Base-by-base conservation (phyloP, 2,888 invertebrate genomes). In the Cabera pusaria region DNA sequence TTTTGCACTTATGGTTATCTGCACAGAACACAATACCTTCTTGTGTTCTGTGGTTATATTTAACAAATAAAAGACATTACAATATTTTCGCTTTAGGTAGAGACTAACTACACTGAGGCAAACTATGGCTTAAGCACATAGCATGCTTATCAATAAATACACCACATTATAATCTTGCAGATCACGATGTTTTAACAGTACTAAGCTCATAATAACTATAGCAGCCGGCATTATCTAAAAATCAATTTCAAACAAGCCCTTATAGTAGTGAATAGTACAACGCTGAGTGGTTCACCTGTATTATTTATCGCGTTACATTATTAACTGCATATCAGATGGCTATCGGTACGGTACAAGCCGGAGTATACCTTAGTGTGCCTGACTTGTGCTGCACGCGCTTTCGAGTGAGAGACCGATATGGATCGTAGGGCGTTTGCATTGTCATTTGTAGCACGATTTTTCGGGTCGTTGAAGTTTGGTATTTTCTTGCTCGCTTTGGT, bases 231-330 rank as follows among this genome's bases (percentile, higher is more conserved):
- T 64, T 63, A 69, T 76, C 76, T 71, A 56, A 59, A n/a, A 75
- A 72, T 77, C 76, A 72, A 70, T 72, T 78, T 71, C 76, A 73
- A 75, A 74, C 70, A 62, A 64, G 19, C 22, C 25, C 14, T 64
- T 55, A 61, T 57, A 44, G 47, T 44, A 34, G 17, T 18, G 26
- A 44, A 59, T 56, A 58, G 58, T 58, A 60, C 50, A 60, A 62
- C 56, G 36, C 38, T 65, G 76, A 75, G 70, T 66, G 72, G 72
- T 71, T 67, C 72, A 80, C 79, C 78, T 77, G 80, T 73, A 78
- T 79, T 83, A 82, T 84, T 83, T 86, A 86, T 84, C 83, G 74
- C 75, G 71, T 77, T 71, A 77, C 78, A 78, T 81, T 85, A 86
- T 82, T 85, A 83, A 82, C 78, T 75, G 81, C 83, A 73, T 83